Base-by-base conservation (phyloP, 2,888 invertebrate species). In the Eupithecia inturbata region DNA sequence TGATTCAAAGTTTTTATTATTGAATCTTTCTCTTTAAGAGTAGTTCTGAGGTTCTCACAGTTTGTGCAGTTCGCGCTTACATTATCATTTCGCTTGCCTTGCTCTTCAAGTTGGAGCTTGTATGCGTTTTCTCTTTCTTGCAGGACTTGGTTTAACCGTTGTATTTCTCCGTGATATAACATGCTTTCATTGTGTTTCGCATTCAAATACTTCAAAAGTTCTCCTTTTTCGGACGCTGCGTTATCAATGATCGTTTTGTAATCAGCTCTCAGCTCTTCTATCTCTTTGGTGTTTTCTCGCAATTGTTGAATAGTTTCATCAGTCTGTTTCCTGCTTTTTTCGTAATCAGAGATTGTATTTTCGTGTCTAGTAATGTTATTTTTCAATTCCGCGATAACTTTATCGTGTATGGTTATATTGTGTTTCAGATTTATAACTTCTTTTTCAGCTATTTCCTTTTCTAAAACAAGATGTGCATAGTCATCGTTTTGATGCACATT, bases 161-260 rank as follows among this genome's bases (percentile, higher is more conserved):
- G 97, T 74, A 98, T 97, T 93, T 99, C 98, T 41, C 94, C 95
- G 84, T 98, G 98, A 87, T 98, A 98, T 77, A 96, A 96, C 39
- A 97, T 90, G 85, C 96, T 97, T 91, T 98, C 98, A 75, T 97
- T 96, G 84, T 98, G 98, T 89, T 98, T 98, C 73, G 96, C 94
- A 83, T 97, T 97, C 0, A 98, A 92, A 16, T 96, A 92, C 78
- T 95, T 96, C 22, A 97, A 95, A n/a, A 97, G 91, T 83, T 98
- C 96, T 63, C 96, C 95, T 84, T 97, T 96, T 82, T 97, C 96
- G 10, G 92, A 88, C 66, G 81, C 85, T 0, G 87, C 82, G 10
- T 83, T 88, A 14, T 93, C 90, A 72, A 92, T 77, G 4, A 84
- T 77, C 33, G 79, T 79, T 84, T 91, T 90, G 70, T 87, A 89